phyloP scores from a whole-genome alignment of 2,797 vertebrate species.

The Sebastes kiyomatsui region DNA sequence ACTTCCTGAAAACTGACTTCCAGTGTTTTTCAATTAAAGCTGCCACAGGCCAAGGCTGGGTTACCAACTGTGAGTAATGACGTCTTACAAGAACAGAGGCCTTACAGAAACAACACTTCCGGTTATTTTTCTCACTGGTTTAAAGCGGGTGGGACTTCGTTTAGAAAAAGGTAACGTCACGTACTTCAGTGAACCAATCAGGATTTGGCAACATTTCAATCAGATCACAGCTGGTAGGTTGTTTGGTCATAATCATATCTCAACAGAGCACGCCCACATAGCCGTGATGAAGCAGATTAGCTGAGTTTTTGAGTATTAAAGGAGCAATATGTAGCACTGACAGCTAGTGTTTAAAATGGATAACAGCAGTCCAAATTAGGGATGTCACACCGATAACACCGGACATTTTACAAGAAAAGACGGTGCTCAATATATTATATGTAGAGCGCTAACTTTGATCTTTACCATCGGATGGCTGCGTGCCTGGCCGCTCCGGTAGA shows the following conservation, averaged over 20 bases:
- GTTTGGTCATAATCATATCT: not conserved
- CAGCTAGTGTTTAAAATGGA: too few relatives aligned
- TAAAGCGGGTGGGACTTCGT: too few relatives aligned
- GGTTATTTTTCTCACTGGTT: not conserved
- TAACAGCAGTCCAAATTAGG: too few relatives aligned
- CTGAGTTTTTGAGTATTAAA: too few relatives aligned
- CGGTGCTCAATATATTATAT: too few relatives aligned
- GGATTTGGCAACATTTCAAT: not conserved
- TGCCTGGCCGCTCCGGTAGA: too few relatives aligned
- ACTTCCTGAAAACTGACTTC: constrained; percentile 1
- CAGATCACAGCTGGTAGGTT: not conserved
- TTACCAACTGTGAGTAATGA: not conserved
- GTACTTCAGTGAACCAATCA: not conserved
- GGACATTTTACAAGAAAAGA: too few relatives aligned
- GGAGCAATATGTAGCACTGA: too few relatives aligned
- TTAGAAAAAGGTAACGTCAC: too few relatives aligned
- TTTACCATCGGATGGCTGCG: too few relatives aligned
- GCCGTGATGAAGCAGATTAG: not conserved
- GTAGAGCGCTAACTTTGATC: too few relatives aligned
- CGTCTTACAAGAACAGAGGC: not conserved
- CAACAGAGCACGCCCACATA: not conserved
- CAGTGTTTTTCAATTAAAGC: not conserved
- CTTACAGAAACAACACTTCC: not conserved
- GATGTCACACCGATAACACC: too few relatives aligned
- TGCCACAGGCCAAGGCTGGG: not conserved